Percentiles rank a stretch among this genome's conserved stretches.
phyloP scores from a whole-genome alignment of 2,888 invertebrate genomes.

The Siphlonurus alternatus region DNA sequence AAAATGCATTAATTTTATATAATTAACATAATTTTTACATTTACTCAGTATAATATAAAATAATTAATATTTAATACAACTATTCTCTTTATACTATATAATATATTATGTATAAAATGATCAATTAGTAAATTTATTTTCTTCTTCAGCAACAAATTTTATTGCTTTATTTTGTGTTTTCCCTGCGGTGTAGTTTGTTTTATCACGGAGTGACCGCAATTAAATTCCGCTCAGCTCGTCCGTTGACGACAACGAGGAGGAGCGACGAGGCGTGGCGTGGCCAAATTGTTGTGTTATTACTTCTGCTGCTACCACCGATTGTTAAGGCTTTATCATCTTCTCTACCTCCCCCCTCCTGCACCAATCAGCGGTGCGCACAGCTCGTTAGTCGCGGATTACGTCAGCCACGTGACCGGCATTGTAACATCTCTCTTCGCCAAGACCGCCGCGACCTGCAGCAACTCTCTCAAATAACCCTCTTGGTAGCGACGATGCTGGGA shows the following conservation, averaged over 20 bases:
- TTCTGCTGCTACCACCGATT: neutral
- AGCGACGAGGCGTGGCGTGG: neutral
- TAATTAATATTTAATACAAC: too few relatives aligned
- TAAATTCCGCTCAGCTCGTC: neutral
- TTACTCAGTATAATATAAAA: too few relatives aligned
- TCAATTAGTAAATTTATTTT: too few relatives aligned
- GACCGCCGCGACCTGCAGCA: too few relatives aligned
- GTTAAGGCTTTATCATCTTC: constrained; percentile 1
- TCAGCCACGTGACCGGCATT: neutral
- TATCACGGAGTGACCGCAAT: neutral
- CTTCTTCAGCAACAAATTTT: too few relatives aligned
- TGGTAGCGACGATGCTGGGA: too few relatives aligned
- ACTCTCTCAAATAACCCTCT: too few relatives aligned
- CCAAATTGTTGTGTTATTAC: constrained; percentile 2
- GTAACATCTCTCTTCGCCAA: neutral
- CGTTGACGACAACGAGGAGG: neutral
- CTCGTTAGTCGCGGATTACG: constrained; percentile 3
- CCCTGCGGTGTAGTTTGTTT: neutral
- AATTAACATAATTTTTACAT: too few relatives aligned
- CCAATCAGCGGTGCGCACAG: constrained; percentile 1
- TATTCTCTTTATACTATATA: too few relatives aligned
- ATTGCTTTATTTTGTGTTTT: neutral
- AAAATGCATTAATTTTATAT: too few relatives aligned
- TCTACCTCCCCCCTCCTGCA: neutral
- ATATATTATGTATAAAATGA: too few relatives aligned